Evolutionary conservation across 1,140 invertebrate genomes (phyloP), one percentile per base, ranked within the genome.

Genomic region (Macrobrachium nipponense): DNA sequence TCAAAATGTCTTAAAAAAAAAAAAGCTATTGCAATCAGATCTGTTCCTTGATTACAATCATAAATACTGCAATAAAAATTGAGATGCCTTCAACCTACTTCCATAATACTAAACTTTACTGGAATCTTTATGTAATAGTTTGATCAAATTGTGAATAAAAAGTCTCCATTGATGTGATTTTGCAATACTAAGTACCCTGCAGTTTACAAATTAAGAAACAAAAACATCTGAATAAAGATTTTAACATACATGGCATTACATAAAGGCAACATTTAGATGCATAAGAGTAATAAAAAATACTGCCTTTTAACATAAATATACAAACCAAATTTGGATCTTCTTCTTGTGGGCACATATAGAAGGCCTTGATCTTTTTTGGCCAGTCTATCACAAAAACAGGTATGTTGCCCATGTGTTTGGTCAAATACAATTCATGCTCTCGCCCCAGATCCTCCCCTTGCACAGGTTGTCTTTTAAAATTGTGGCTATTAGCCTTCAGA

Each of bases 361-460:
- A 99, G 12, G 98, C 96, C 92, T 99, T 99, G 11, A 94, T 92
- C 23, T 93, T 80, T 88, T 93, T 93, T 0, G 98, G 98, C 95
- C 96, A 99, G 90, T 98, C 94, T 4, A 95, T 93, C 18, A 99
- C 92, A 92, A 99, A 99, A 20, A 98, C 93, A 10, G 98, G 98
- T 76, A 93, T 90, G 83, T 94, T 92, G 76, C 93, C 93, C 90
- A 95, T 95, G 89, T 96, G 91, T 61, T 95, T 91, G 0, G 98
- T 95, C 75, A 99, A 90, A 90, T 94, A 95, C 23, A 97, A 91
- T 92, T 99, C 98, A 89, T 99, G 96, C 90, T 98, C 96, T 91
- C 97, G 98, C 36, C 94, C 93, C 0, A 98, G 93, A 89, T 93
- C 94, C 88, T 92, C 92, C 87, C 92, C 93, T 86, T 90, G 90